Percentiles rank a stretch among this genome's conserved stretches.
These are phyloP conservation scores for Aldrovandia affinis DNA, from an alignment of 2,797 vertebrate species.

Conservation along the genomic window DNA sequence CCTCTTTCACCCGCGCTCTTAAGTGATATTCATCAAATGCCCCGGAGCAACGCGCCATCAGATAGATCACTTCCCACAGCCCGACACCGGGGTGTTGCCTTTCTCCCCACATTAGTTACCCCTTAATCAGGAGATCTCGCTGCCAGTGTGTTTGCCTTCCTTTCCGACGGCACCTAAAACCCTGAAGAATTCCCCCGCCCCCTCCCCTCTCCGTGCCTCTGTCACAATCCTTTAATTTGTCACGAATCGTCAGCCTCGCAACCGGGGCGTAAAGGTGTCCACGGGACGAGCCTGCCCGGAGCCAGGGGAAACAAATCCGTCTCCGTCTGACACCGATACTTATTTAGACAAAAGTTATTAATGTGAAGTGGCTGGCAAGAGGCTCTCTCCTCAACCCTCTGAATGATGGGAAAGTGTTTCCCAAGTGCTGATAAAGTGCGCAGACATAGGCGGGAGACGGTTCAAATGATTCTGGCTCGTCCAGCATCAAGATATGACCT, in stretches of 20 bases:
- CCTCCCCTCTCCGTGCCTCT: background rate
- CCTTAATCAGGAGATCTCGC: constrained; percentile 49
- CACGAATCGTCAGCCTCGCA: constrained; percentile 48
- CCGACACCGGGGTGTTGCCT: constrained; percentile 42
- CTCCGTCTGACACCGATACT: constrained; percentile 62
- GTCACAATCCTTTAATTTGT: constrained; percentile 63
- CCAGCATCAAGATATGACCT: constrained; percentile 34
- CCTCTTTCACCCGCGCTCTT: background rate
- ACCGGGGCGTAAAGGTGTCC: constrained; percentile 51
- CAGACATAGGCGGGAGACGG: constrained; percentile 25
- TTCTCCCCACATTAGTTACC: constrained; percentile 43
- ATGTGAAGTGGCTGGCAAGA: constrained; percentile 57
- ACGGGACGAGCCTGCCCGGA: constrained; percentile 58
- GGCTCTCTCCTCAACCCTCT: constrained; percentile 46
- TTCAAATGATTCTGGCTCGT: constrained; percentile 25
- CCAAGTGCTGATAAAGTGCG: constrained; percentile 57
- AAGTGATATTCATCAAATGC: constrained; percentile 32
- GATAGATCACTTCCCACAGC: constrained; percentile 49
- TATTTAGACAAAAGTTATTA: constrained; percentile 59
- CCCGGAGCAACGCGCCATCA: constrained; percentile 32
- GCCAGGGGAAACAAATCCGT: constrained; percentile 66
- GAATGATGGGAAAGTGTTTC: constrained; percentile 60
- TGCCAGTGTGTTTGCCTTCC: constrained; percentile 53
- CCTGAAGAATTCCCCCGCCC: constrained; percentile 48
- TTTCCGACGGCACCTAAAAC: constrained; percentile 53